Evolutionary conservation across 2,888 invertebrate species (phyloP), one percentile per base, ranked within the genome.

Genomic region (Tetranychus truncatus): DNA sequence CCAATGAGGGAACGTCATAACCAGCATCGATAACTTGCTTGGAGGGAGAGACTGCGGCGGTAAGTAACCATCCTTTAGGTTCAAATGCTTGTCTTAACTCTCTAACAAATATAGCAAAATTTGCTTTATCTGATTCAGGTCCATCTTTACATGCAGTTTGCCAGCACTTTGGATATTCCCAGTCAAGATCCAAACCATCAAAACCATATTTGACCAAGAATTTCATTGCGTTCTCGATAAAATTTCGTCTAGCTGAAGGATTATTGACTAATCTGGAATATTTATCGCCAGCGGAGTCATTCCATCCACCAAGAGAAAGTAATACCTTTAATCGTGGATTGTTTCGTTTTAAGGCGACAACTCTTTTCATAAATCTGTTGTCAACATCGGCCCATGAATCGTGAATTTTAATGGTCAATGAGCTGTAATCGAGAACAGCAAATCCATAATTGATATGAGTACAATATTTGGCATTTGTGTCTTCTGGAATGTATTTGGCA

Each of bases 251-350:
- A 5, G 87, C 86, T 66, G 86, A 83, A 0, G 86, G 84, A 81
- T 85, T 85, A 73, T 87, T 86, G 0, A 91, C 90, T 45, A 94
- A 82, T 74, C 86, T 83, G 21, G 87, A 87, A 84, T 90, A 91
- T 81, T 93, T 93, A 82, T 87, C 87, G 44, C 88, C 88, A 0
- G 89, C 87, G 0, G 92, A 94, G 82, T 95, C 93, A 0, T 92
- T 92, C 95, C 95, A 95, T 1, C 95, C 95, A n/a, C 95, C 95
- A 75, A 95, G 82, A 1, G 91, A 92, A 46, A 95, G 84, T 6
- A 90, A 85, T 0, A 90, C 88, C 81, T 93, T 95, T 66, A 92
- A 85, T 0, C 91, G 90, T 0, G 82, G 81, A 74, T 82, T 82
- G 79, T 89, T 87, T 66, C 86, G 82, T 79, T 87, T 88, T 67